Conservation (phyloP, 2,113 vertebrate species). For the Oncorhynchus clarkii region DNA sequence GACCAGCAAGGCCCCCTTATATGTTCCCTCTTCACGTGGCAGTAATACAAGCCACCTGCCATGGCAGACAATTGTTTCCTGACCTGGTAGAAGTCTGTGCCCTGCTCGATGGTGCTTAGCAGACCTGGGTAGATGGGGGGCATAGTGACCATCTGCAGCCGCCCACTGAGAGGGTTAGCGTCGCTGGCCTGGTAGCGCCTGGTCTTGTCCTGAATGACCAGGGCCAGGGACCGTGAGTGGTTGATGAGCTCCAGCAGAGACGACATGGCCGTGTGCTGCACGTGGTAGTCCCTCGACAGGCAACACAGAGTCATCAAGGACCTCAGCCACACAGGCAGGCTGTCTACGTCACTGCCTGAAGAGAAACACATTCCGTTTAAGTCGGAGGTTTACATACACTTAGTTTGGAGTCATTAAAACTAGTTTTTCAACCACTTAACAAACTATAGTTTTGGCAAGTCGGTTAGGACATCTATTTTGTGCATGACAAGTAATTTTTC, state of each 20-base stretch:
- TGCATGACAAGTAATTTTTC: too few species aligned
- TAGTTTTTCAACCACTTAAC: too few species aligned
- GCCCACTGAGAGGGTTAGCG: constrained; percentile 82
- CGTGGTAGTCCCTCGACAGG: constrained; percentile 82
- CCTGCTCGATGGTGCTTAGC: constrained; percentile 81
- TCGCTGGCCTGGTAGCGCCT: constrained; percentile 81
- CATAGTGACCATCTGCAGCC: constrained; percentile 91
- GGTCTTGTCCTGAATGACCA: constrained; percentile 93
- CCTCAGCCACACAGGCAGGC: constrained; percentile 85
- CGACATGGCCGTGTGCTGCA: constrained; percentile 88
- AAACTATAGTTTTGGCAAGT: too few species aligned
- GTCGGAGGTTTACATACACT: too few species aligned
- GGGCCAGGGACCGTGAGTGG: constrained; percentile 91
- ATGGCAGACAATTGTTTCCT: constrained; percentile 4
- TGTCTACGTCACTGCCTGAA: constrained; percentile 63
- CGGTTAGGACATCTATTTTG: too few species aligned
- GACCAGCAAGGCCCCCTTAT: too few species aligned
- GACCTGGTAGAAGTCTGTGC: constrained; percentile 94
- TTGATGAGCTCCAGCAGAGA: constrained; percentile 91
- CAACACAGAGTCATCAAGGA: constrained; percentile 91
- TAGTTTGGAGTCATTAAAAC: too few species aligned
- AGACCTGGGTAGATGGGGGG: constrained; percentile 84
- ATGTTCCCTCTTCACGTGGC: too few species aligned
- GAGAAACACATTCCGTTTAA: neutral
- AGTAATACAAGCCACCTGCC: too few species aligned